A percentile compares a stretch with the other conserved stretches of the same genome.
Evolutionary conservation across 2,888 invertebrate species (phyloP).

Genomic region (Drosophila robusta): DNA sequence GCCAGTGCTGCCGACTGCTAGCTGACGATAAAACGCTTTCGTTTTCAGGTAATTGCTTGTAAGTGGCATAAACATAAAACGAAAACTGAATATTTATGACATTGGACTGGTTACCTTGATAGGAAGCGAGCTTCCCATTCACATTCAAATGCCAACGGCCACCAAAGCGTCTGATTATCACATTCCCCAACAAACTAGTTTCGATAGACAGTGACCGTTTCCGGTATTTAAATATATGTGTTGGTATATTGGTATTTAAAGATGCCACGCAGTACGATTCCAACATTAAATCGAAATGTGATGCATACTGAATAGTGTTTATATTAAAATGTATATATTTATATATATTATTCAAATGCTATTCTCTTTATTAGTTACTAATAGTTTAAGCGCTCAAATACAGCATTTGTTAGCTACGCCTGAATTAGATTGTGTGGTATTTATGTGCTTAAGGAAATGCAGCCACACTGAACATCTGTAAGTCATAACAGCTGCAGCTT

Average conservation of each 20-base stretch:
- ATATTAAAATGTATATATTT: background rate
- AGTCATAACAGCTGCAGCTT: background rate
- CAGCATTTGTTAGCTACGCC: background rate
- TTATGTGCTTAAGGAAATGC: slow-evolving; percentile 12
- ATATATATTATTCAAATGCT: background rate
- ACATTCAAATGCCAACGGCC: slow-evolving; percentile 48
- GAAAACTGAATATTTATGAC: slow-evolving; percentile 63
- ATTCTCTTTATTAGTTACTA: background rate
- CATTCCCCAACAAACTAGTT: slow-evolving; percentile 1
- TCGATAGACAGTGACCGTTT: slow-evolving; percentile 27
- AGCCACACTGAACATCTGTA: slow-evolving; percentile 28
- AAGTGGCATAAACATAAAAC: slow-evolving; percentile 77
- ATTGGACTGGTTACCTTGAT: slow-evolving; percentile 38
- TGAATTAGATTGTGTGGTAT: slow-evolving; percentile 11
- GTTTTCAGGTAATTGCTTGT: slow-evolving; percentile 80
- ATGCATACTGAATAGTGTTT: background rate
- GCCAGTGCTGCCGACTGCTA: slow-evolving; percentile 44
- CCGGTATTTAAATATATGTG: slow-evolving; percentile 32
- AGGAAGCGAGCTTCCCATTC: slow-evolving; percentile 16
- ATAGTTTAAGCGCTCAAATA: background rate
- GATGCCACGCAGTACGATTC: background rate
- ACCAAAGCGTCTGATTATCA: slow-evolving; percentile 8
- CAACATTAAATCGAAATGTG: background rate
- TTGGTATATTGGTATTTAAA: background rate
- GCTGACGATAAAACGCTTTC: slow-evolving; percentile 77